Evolutionary conservation across 2,888 invertebrate genomes (phyloP), one percentile per base, ranked within the genome.

Genomic region (Diarsia mendica): DNA sequence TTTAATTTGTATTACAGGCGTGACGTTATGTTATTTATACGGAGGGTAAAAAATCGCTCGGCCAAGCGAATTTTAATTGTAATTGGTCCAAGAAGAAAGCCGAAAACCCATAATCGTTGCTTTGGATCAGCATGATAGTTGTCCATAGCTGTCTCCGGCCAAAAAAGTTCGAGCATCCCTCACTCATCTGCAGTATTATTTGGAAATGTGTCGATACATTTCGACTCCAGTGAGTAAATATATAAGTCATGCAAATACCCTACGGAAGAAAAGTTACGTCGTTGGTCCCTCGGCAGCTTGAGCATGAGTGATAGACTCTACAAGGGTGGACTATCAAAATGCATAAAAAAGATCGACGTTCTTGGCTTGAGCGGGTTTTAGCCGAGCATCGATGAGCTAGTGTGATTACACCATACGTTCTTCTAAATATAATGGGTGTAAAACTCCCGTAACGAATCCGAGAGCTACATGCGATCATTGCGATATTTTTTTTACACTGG

Each of bases 321-420:
- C 78, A 77, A 48, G 78, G n/a, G 44, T 6, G 39, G 83, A 68
- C 79, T 65, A 82, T 65, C 64, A 79, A 76, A 60, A 68, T 82
- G 67, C 53, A 64, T 77, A 77, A 67, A 67, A 67, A 68, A 65
- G n/a, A 76, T 67, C 55, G 60, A 77, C 28, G 39, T 46, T 33
- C 9, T 6, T 48, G 18, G 61, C 28, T 72, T 48, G 15, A 63
- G 15, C 46, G 53, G 39, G 18, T 74, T 51, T 46, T 18, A 76
- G 15, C 23, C 20, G 11, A 46, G 61, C 49, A 64, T 74, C 28
- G 15, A 55, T 23, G 15, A 39, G 33, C 13, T 39, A 8, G n/a
- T 0, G 18, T 10, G 49, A 51, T 61, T 60, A 79, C 13, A 55
- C 13, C n/a, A 18, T 44, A 58, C 15, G 0, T 55, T n/a, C 2